These are phyloP conservation scores for Nasonia giraulti DNA, from an alignment of 1,140 invertebrate species.

Conservation along the genomic window DNA sequence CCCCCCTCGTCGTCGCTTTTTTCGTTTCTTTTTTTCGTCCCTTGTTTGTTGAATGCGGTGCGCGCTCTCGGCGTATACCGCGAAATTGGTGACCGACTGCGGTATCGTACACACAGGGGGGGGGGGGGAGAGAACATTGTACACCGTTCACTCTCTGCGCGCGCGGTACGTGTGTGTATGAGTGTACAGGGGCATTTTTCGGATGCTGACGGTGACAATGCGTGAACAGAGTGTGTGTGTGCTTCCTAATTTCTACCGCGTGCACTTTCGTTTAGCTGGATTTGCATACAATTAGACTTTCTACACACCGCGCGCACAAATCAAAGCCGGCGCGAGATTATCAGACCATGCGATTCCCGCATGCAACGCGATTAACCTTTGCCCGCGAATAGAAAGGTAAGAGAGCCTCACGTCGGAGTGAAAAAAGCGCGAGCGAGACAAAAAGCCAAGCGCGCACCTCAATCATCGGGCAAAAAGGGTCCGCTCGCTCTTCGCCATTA, in stretches of 20 bases:
- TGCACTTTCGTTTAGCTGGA: background rate
- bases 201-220: no score
- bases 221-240: no score
- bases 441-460: background rate
- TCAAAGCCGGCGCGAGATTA: no score
- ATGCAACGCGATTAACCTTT: background rate
- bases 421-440: background rate
- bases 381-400: background rate
- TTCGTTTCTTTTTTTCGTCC: background rate
- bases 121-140: background rate
- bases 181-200: background rate
- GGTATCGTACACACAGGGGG: background rate
- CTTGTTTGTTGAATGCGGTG: conserved; percentile 3
- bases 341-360: background rate
- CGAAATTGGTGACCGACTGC: background rate
- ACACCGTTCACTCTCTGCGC: no score
- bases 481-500: background rate
- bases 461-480: background rate
- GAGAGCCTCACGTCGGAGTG: background rate
- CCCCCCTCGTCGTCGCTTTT: background rate
- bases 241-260: no score
- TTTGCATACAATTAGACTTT: background rate
- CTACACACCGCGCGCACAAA: no score
- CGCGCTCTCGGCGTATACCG: background rate
- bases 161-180: background rate